phyloP scores from a whole-genome alignment of 2,797 vertebrate genomes.

The Hylomyscus alleni region DNA sequence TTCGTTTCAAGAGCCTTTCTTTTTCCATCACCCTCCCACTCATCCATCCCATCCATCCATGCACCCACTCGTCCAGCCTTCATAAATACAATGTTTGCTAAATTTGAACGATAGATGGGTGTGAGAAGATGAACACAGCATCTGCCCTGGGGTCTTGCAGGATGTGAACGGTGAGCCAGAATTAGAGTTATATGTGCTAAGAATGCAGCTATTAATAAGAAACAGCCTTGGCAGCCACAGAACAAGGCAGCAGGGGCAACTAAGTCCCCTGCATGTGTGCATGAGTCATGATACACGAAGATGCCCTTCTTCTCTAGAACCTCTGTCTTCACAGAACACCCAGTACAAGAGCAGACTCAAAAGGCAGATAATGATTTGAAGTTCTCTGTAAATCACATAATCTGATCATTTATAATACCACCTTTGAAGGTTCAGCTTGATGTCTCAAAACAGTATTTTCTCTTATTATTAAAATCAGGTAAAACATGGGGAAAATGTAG shows the following conservation, averaged over 20 bases:
- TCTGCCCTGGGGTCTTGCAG: not conserved
- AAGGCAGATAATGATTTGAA: not conserved
- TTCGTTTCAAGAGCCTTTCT: not conserved
- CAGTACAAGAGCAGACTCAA: not conserved
- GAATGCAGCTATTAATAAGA: not conserved
- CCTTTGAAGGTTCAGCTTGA: not conserved
- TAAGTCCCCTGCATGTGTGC: rapidly evolving
- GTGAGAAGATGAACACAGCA: not conserved
- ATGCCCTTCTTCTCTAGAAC: not conserved
- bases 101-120: not conserved
- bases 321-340: not conserved
- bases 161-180: not conserved
- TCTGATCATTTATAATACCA: not conserved
- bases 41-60: too few relatives aligned
- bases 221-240: not conserved
- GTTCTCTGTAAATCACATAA: not conserved
- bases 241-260: too few relatives aligned
- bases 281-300: rapidly evolving
- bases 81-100: not conserved
- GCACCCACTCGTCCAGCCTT: not conserved
- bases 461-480: not conserved
- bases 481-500: not conserved
- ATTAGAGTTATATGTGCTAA: not conserved
- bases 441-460: not conserved
- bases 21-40: not conserved